Evolutionary conservation across 2,113 vertebrate species (phyloP), one percentile per base, ranked within the genome.

Genomic region (Nothocercus julius): DNA sequence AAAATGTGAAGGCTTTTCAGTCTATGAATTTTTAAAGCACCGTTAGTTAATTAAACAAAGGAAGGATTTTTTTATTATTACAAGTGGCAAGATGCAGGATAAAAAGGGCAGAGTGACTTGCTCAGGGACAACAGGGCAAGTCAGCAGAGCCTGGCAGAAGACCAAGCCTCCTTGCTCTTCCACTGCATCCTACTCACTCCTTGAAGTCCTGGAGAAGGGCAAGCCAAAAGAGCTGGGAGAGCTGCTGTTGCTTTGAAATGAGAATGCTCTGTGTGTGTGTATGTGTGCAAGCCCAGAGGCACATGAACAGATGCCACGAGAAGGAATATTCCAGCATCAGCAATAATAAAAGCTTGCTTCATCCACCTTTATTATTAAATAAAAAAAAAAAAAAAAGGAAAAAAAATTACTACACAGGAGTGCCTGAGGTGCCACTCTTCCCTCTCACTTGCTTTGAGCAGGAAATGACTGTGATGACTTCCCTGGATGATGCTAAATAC

Each of bases 111-210:
- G 92, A 66, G 88, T 82, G 92, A 76, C 94, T 94, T 95, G 90
- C 74, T 97, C 66, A 20, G 94, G 94, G 93, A 93, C 94, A 82
- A 36, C 0, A 0, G 85, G 94, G 84, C 81, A 94, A 94, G 85
- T 87, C 93, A 90, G 90, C 93, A 82, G 85, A 92, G 93, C 84
- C 92, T 95, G 93, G 93, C 94, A 92, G 36, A 32, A 73, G 82
- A 95, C 74, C 93, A 92, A 96, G n/a, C 69, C 92, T 96, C 92
- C 93, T 88, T 90, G 82, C 92, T 94, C 80, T 62, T 67, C 86
- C 83, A 94, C 87, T 96, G 58, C 94, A 95, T 89, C 96, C 94
- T 79, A 95, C 94, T 88, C 85, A 68, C 95, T 95, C 77, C 93
- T 90, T 95, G 90, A 94, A 96, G 93, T 93, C 93, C 94, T 79